Base-by-base conservation (phyloP, 2,797 vertebrate genomes). In the Helicolenus hilgendorfi region DNA sequence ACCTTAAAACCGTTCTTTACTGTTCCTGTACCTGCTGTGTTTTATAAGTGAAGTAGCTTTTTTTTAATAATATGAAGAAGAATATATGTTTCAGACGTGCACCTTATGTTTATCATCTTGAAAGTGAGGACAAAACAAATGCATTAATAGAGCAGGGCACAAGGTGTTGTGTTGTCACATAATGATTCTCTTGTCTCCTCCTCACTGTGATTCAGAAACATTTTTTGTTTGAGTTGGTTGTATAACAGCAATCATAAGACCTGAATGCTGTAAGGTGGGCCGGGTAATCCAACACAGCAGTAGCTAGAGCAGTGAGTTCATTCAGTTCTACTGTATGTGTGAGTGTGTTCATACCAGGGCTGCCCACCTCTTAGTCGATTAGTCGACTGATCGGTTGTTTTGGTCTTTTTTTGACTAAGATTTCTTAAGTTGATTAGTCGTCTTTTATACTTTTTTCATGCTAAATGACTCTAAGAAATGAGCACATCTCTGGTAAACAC, bases 201-300 rank as follows among this genome's bases (percentile, higher is more conserved):
- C 22, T 79, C 7, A 8, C 55, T 63, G 29, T 69, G 72, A 84
- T 65, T 85, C 70, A 83, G 56, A 77, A 83, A 88, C 49, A 84
- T 41, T 41, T 41, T 41, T 41, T 72, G 31, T 79, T 58, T 62
- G 75, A 53, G 53, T 76, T 64, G 64, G 77, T 78, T 84, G 60
- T 70, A n/a, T 83, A 72, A 85, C 79, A 85, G 79, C 60, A 83
- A 68, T 77, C 76, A 87, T 45, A 13, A 69, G 26, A 56, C 63
- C 59, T 77, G 79, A 67, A 60, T 55, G 38, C 35, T 77, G 14
- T n/a, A 33, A 68, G 33, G 63, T 79, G 36, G 81, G 75, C 72
- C 36, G 27, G 20, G 36, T 77, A 33, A 64, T 75, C 56, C 68
- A 45, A 58, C 79, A 38, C 73, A 81, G 5, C 31, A 63, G 76